Conservation (phyloP, 1,140 invertebrate genomes). For the Cyclargus thomasi region DNA sequence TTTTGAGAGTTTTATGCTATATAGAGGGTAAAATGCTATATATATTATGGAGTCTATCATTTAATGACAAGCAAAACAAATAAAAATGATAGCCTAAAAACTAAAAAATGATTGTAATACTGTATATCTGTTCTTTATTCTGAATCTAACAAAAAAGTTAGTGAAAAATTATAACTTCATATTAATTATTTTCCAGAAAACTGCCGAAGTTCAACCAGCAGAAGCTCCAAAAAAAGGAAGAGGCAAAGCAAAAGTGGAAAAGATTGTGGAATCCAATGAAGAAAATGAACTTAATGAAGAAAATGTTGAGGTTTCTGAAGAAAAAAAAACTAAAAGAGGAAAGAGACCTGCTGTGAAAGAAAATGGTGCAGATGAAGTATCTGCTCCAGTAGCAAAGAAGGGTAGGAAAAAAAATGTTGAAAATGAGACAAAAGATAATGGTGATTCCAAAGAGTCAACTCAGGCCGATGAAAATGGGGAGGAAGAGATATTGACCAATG, state of each 20-base stretch:
- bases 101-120: too few species aligned
- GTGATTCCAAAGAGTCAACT: constrained; percentile 18
- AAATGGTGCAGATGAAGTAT: constrained; percentile 39
- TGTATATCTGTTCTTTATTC: too few species aligned
- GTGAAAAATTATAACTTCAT: background rate
- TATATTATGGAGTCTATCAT: too few species aligned
- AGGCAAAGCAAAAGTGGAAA: constrained; percentile 48
- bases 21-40: too few species aligned
- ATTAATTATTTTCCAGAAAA: constrained; percentile 52
- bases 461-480: constrained; percentile 42
- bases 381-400: constrained; percentile 44
- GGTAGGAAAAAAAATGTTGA: constrained; percentile 51
- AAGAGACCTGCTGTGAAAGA: constrained; percentile 43
- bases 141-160: too few species aligned
- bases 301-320: constrained; percentile 39
- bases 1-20: too few species aligned
- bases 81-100: too few species aligned
- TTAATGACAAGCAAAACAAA: too few species aligned
- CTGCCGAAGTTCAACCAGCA: constrained; percentile 49
- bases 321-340: constrained; percentile 55
- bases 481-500: constrained; percentile 50
- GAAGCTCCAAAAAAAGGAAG: constrained; percentile 56
- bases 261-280: constrained; percentile 36
- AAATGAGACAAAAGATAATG: constrained; percentile 22
- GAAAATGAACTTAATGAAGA: constrained; percentile 42